Conservation (phyloP, 2,888 invertebrate genomes). For the Tetranychus truncatus region DNA sequence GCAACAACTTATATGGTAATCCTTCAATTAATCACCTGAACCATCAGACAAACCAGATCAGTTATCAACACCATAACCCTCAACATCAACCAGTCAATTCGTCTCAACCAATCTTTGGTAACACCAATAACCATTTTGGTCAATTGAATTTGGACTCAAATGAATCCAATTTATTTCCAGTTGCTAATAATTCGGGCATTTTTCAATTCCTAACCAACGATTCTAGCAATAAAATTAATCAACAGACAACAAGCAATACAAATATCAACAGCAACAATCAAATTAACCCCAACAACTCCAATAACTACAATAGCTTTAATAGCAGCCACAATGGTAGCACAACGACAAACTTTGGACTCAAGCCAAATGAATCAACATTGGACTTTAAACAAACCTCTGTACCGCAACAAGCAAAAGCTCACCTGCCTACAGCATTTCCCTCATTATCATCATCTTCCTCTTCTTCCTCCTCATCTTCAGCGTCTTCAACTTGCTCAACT, state of each 20-base stretch:
- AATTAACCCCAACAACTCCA: no score
- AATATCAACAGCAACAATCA: no score
- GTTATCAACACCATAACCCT: not conserved
- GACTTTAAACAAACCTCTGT: not conserved
- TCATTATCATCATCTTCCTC: not conserved
- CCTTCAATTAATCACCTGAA: not conserved
- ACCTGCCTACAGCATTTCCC: not conserved
- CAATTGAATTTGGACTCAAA: no score
- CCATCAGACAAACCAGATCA: no score
- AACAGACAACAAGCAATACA: no score
- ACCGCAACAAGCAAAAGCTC: not conserved
- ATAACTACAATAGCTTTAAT: not conserved
- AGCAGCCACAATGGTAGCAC: not conserved
- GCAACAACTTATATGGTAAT: not conserved
- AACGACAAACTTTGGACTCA: not conserved
- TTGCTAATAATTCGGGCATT: no score
- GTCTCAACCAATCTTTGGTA: not conserved
- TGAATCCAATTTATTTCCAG: no score
- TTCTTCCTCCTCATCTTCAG: not conserved
- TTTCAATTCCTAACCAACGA: no score
- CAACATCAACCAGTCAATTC: slow-evolving; percentile 5
- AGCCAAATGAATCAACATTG: not conserved
- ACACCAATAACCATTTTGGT: not conserved
- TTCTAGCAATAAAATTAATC: no score
- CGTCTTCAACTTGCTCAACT: not conserved